Conservation (phyloP, 1,140 invertebrate species). For the Andricus grossulariae region DNA sequence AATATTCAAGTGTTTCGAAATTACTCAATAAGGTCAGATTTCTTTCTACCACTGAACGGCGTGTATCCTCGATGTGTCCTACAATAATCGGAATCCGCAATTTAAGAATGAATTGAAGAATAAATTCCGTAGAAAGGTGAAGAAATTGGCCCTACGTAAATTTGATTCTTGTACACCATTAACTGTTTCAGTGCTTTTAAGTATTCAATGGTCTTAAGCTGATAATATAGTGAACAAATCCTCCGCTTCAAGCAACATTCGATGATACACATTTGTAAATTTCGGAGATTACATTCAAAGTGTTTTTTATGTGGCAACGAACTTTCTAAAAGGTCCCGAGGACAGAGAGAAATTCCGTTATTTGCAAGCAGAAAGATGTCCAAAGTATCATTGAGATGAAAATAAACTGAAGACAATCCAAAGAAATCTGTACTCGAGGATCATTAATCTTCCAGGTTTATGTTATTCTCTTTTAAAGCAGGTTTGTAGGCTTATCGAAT, state of each 20-base stretch:
- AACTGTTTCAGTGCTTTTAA: background rate
- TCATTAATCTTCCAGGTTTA: slow-evolving; percentile 18
- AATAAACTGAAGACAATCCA: slow-evolving; percentile 28
- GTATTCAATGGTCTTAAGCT: slow-evolving; percentile 12
- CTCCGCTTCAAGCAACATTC: background rate
- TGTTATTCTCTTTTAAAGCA: slow-evolving; percentile 14
- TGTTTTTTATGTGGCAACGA: slow-evolving; percentile 5
- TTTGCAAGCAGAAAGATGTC: slow-evolving; percentile 30
- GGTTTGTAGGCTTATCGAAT: slow-evolving; percentile 14
- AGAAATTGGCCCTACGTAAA: background rate
- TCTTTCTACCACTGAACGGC: background rate
- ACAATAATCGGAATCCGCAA: background rate
- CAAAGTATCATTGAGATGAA: slow-evolving; percentile 17
- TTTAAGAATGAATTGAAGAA: background rate
- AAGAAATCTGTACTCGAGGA: slow-evolving; percentile 22
- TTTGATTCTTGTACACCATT: background rate
- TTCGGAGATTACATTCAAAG: slow-evolving; percentile 1
- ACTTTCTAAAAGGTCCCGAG: slow-evolving; percentile 22
- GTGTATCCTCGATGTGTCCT: background rate
- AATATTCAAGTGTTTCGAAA: background rate
- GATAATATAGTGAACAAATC: slow-evolving; percentile 18
- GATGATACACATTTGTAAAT: slow-evolving; percentile 30
- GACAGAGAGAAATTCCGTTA: slow-evolving; percentile 25
- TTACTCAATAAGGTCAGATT: background rate
- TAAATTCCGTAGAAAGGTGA: background rate